A percentile compares a stretch with the other conserved stretches of the same genome.
Conservation (phyloP, 2,797 vertebrate species). For the Salarias fasciatus region DNA sequence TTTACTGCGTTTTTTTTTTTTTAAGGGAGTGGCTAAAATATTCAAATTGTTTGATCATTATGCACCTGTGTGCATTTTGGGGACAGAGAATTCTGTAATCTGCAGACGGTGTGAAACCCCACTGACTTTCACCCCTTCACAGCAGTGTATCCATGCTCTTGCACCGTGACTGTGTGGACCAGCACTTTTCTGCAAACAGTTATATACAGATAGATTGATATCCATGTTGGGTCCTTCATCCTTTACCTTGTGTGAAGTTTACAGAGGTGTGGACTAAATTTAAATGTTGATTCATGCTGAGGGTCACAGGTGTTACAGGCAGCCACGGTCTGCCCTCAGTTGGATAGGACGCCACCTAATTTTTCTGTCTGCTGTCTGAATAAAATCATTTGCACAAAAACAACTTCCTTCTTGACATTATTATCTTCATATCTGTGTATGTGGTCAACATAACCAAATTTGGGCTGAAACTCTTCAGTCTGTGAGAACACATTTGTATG, state of each 20-base stretch:
- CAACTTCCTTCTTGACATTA: conserved; percentile 10
- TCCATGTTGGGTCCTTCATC: conserved; percentile 23
- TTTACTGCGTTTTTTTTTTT: conserved; percentile 2
- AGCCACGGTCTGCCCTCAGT: neutral
- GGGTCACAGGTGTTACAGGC: neutral
- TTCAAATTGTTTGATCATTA: too few species aligned
- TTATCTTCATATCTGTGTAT: conserved; percentile 5
- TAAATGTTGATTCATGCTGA: conserved; percentile 19
- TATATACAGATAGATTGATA: neutral
- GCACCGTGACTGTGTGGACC: conserved; percentile 25
- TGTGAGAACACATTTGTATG: too few species aligned
- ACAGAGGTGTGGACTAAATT: conserved; percentile 21
- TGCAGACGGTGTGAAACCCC: neutral
- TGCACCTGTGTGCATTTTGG: too few species aligned
- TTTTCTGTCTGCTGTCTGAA: conserved; percentile 60
- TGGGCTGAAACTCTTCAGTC: too few species aligned
- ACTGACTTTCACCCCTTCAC: conserved; percentile 10
- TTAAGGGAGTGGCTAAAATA: neutral
- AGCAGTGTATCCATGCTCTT: conserved; percentile 2
- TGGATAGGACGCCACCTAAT: conserved; percentile 12
- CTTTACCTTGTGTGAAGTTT: conserved; percentile 48
- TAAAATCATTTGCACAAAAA: conserved; percentile 70
- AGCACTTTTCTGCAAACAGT: conserved; percentile 24
- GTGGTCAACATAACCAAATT: too few species aligned
- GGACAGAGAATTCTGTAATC: too few species aligned